Conservation (phyloP, 2,113 vertebrate genomes). For the Pheucticus melanocephalus region DNA sequence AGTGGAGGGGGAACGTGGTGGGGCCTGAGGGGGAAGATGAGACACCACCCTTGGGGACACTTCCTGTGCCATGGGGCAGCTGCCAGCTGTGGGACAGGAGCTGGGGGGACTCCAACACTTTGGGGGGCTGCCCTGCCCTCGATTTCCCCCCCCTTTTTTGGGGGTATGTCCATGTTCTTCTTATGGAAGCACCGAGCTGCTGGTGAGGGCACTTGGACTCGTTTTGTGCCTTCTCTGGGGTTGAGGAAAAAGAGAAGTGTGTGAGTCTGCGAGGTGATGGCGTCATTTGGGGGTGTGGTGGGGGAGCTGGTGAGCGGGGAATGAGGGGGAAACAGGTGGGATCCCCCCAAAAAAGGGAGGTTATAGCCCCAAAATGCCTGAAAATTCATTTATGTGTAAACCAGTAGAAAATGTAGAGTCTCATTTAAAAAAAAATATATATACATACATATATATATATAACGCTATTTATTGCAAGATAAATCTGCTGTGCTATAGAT, state of each 20-base stretch:
- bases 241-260: background rate
- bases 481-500: background rate
- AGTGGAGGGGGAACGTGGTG: background rate
- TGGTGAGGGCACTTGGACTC: background rate
- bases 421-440: too few species aligned
- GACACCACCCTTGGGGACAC: background rate
- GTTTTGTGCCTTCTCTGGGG: background rate
- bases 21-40: background rate
- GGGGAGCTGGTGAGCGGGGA: background rate
- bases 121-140: background rate
- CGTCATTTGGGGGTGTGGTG: too few species aligned
- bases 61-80: background rate
- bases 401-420: background rate
- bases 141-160: accelerated
- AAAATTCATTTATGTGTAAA: background rate
- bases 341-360: accelerated
- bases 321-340: accelerated
- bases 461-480: background rate
- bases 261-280: background rate
- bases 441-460: too few species aligned
- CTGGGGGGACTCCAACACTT: background rate
- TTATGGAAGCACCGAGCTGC: background rate
- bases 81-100: background rate
- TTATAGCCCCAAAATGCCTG: background rate
- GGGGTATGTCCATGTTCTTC: background rate